These are phyloP conservation scores for Lasius fuliginosus DNA, from an alignment of 2,888 invertebrate species.

Conservation along the genomic window DNA sequence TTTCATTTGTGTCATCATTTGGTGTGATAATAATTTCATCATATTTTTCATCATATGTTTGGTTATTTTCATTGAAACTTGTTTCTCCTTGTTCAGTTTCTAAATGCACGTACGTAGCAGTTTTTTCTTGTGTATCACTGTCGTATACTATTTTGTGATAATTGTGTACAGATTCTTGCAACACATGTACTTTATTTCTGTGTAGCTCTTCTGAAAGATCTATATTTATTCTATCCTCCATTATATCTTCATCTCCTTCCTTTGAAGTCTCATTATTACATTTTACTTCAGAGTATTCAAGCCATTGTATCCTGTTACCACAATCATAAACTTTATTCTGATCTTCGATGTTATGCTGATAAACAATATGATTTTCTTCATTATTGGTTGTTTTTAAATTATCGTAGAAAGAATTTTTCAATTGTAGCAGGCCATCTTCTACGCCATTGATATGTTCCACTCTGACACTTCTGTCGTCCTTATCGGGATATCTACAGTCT, in stretches of 20 bases:
- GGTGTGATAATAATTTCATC: slow-evolving; percentile 36
- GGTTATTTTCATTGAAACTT: slow-evolving; percentile 29
- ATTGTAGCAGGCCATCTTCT: slow-evolving; percentile 49
- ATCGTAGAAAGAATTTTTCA: slow-evolving; percentile 64
- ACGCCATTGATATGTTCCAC: slow-evolving; percentile 50
- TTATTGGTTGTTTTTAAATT: slow-evolving; percentile 53
- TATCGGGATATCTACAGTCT: slow-evolving; percentile 61
- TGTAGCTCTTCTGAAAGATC: slow-evolving; percentile 46
- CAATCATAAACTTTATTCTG: slow-evolving; percentile 66
- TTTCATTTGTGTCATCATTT: slow-evolving; percentile 33
- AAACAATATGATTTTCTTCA: slow-evolving; percentile 61
- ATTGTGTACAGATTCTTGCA: slow-evolving; percentile 21
- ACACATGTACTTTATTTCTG: slow-evolving; percentile 28
- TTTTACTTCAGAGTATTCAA: slow-evolving; percentile 58
- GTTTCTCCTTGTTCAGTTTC: slow-evolving; percentile 18
- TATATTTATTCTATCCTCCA: slow-evolving; percentile 30
- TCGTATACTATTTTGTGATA: slow-evolving; percentile 53
- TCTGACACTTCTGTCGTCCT: slow-evolving; percentile 34
- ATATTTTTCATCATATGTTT: slow-evolving; percentile 31
- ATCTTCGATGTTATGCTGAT: slow-evolving; percentile 55
- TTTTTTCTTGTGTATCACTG: slow-evolving; percentile 7
- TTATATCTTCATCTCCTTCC: slow-evolving; percentile 2
- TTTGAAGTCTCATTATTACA: slow-evolving; percentile 39
- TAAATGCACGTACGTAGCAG: slow-evolving; percentile 11
- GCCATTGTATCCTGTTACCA: slow-evolving; percentile 45